A percentile compares a stretch with the other conserved stretches of the same genome.
Evolutionary conservation across 2,797 vertebrate species (phyloP).

Genomic region (Epinephelus awoara): DNA sequence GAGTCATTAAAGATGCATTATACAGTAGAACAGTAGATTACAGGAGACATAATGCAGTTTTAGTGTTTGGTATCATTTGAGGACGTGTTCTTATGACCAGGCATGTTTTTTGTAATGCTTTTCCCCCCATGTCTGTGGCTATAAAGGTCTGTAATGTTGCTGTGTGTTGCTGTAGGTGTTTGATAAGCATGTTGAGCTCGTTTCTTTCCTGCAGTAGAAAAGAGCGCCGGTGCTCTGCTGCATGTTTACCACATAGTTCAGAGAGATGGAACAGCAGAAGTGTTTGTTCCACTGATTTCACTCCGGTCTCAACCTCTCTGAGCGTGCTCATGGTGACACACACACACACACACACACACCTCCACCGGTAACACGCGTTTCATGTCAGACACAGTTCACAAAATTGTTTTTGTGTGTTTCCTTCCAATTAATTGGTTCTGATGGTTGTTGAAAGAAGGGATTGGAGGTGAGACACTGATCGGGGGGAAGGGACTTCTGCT

Average conservation of each 20-base stretch:
- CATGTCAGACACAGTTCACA: constrained; percentile 34
- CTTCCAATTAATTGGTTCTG: constrained; percentile 36
- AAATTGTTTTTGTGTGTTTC: constrained; percentile 24
- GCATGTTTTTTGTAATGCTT: background rate
- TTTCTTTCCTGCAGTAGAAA: constrained; percentile 5
- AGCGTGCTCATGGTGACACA: constrained; percentile 3
- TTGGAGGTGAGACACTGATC: constrained; percentile 36
- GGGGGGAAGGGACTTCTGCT: constrained; percentile 22
- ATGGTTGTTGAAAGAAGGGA: constrained; percentile 26
- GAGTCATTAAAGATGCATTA: constrained; percentile 71
- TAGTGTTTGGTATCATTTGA: constrained; percentile 1
- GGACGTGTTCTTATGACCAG: constrained; percentile 2
- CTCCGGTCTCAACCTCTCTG: constrained; percentile 17
- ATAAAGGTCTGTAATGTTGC: background rate
- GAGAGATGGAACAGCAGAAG: constrained; percentile 10
- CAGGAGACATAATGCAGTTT: constrained; percentile 28
- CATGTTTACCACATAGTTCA: constrained; percentile 20
- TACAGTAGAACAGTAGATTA: constrained; percentile 32
- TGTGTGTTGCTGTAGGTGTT: constrained; percentile 20
- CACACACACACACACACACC: background rate
- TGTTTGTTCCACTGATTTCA: constrained; percentile 41
- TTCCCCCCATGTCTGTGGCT: background rate
- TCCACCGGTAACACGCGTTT: constrained; percentile 13
- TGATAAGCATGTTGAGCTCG: background rate
- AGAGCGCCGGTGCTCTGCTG: background rate